A percentile compares a stretch with the other conserved stretches of the same genome.
phyloP scores from a whole-genome alignment of 2,888 invertebrate species.

The Eupithecia insigniata region DNA sequence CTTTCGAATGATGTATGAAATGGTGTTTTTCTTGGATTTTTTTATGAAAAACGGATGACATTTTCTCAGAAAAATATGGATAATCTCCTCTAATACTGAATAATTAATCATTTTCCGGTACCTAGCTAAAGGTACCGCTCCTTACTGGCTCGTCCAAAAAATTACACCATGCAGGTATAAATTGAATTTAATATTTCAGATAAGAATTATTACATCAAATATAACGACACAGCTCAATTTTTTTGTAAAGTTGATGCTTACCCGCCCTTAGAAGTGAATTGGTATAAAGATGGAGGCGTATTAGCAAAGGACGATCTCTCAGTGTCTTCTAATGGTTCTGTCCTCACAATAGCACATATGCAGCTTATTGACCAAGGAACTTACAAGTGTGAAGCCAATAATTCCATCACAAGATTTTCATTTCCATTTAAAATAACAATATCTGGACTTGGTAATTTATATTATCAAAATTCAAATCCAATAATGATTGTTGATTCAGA shows the following conservation, averaged over 20 bases:
- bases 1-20: too few relatives aligned
- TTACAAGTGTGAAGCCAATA: conserved; percentile 16
- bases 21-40: too few relatives aligned
- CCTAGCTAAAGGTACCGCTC: too few relatives aligned
- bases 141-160: too few relatives aligned
- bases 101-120: too few relatives aligned
- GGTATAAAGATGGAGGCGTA: conserved; percentile 19
- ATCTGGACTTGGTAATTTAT: conserved; percentile 15
- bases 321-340: conserved; percentile 16
- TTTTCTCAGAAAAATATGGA: too few relatives aligned
- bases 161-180: too few relatives aligned
- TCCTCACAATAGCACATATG: conserved; percentile 14
- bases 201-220: conserved; percentile 4
- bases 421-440: conserved; percentile 20
- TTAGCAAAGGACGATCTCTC: conserved; percentile 13
- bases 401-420: conserved; percentile 6
- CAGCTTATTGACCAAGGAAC: conserved; percentile 16
- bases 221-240: not conserved
- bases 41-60: too few relatives aligned
- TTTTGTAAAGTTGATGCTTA: conserved; percentile 20
- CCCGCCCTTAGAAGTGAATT: conserved; percentile 25
- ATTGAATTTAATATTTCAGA: conserved; percentile 1
- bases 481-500: not conserved
- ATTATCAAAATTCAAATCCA: not conserved
- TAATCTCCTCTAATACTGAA: too few relatives aligned